Percentiles rank a stretch among this genome's conserved stretches.
Evolutionary conservation across 2,797 vertebrate genomes (phyloP).

Genomic region (Spondyliosoma cantharus): DNA sequence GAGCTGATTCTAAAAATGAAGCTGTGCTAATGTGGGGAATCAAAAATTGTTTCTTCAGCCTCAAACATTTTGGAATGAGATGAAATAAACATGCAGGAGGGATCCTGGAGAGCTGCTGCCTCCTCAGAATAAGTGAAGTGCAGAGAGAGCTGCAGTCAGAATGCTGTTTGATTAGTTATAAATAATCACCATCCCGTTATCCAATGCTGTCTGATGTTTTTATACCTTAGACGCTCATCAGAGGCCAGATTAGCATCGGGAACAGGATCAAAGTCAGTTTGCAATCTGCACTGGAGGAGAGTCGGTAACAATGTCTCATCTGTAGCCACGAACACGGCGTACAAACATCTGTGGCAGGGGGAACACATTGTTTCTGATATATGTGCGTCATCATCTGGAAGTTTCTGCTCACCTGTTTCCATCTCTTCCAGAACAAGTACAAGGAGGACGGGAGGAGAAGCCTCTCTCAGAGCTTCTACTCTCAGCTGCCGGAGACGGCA

Average conservation of each 20-base stretch:
- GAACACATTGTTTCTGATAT: background rate
- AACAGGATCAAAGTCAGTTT: conserved; percentile 36
- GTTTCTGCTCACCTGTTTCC: background rate
- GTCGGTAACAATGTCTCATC: conserved; percentile 4
- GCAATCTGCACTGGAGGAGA: background rate
- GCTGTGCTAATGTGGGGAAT: background rate
- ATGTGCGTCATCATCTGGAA: background rate
- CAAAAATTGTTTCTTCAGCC: background rate
- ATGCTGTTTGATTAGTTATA: conserved; percentile 41
- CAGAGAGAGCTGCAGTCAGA: conserved; percentile 22
- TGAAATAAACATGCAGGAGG: conserved; percentile 10
- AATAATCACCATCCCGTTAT: conserved; percentile 39
- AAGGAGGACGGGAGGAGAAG: conserved; percentile 83
- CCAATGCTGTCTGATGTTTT: conserved; percentile 38
- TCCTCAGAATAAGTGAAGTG: conserved; percentile 5
- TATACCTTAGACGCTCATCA: conserved; percentile 22
- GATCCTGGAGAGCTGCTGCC: background rate
- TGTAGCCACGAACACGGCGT: background rate
- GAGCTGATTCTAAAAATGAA: background rate
- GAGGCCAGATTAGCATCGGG: conserved; percentile 48
- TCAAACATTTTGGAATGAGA: conserved; percentile 3
- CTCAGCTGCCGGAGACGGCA: conserved; percentile 73
- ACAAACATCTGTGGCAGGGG: background rate
- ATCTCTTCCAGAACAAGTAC: conserved; percentile 86
- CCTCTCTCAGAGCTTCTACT: conserved; percentile 87